phyloP scores from a whole-genome alignment of 2,113 vertebrate genomes.

The Meriones unguiculatus region DNA sequence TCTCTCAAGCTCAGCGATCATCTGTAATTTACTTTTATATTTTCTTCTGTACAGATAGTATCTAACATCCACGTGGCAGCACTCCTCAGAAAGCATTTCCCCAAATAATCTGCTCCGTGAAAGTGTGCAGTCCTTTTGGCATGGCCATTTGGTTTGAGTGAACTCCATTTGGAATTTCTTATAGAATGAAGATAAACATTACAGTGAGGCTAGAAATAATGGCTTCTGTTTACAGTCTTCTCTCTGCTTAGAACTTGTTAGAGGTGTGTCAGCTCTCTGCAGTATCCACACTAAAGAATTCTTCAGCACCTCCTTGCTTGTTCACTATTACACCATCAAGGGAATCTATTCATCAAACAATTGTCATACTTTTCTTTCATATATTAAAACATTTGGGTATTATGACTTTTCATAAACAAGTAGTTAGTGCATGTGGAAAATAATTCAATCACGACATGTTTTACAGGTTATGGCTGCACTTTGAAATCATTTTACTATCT shows the following conservation, averaged over 20 bases:
- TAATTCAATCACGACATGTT: background rate
- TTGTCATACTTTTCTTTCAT: slow-evolving; percentile 42
- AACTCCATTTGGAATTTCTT: slow-evolving; percentile 51
- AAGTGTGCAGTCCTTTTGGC: slow-evolving; percentile 27
- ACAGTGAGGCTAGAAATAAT: background rate
- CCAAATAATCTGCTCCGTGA: slow-evolving; percentile 35
- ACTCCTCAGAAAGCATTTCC: background rate
- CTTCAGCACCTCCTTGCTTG: background rate
- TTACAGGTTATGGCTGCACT: background rate
- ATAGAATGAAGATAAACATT: slow-evolving; percentile 24
- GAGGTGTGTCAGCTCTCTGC: slow-evolving; percentile 17
- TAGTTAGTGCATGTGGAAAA: background rate
- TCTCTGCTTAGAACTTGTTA: background rate
- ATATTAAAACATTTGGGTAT: slow-evolving; percentile 39
- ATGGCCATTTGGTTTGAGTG: slow-evolving; percentile 55
- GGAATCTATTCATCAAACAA: slow-evolving; percentile 25
- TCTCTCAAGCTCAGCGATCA: slow-evolving; percentile 19
- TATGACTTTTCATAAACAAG: slow-evolving; percentile 47
- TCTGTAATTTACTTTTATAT: slow-evolving; percentile 72
- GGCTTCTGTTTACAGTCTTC: background rate
- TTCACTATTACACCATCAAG: slow-evolving; percentile 30
- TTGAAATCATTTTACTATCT: slow-evolving; percentile 10
- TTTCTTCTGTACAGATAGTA: slow-evolving; percentile 66
- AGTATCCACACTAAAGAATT: slow-evolving; percentile 13
- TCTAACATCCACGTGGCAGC: slow-evolving; percentile 5